Evolutionary conservation across 2,888 invertebrate species (phyloP).

Genomic region (Anorthoa munda): DNA sequence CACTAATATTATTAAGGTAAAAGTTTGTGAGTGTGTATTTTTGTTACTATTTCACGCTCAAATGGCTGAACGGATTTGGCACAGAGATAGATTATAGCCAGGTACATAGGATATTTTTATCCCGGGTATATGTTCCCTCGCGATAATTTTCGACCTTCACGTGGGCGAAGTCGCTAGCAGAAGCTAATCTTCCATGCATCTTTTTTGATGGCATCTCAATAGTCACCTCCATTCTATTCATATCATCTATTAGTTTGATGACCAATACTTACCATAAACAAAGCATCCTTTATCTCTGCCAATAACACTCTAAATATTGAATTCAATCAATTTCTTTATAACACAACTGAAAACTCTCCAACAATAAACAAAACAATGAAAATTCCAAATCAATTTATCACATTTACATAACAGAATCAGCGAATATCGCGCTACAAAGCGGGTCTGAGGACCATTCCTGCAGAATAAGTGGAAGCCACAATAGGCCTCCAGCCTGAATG

Average conservation of each 20-base stretch:
- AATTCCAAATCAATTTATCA: constrained; percentile 1
- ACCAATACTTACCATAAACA: not conserved
- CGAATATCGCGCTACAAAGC: constrained; percentile 20
- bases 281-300: not conserved
- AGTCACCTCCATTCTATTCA: not conserved
- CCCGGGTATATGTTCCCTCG: too few species aligned
- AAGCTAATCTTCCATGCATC: not conserved
- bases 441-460: constrained; percentile 24
- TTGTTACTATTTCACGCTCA: too few species aligned
- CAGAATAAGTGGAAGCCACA: constrained; percentile 53
- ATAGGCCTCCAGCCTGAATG: constrained; percentile 44
- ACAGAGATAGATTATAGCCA: too few species aligned
- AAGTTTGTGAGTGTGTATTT: too few species aligned
- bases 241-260: not conserved
- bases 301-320: not conserved
- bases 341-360: too few species aligned
- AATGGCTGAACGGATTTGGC: too few species aligned
- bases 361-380: constrained; percentile 17
- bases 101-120: too few species aligned
- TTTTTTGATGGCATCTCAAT: not conserved
- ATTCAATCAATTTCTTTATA: not conserved
- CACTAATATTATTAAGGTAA: too few species aligned
- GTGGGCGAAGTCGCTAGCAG: too few species aligned
- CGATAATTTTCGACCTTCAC: too few species aligned
- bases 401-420: constrained; percentile 28